Conservation (phyloP, 2,888 invertebrate genomes). For the Pardosa pseudoannulata region DNA sequence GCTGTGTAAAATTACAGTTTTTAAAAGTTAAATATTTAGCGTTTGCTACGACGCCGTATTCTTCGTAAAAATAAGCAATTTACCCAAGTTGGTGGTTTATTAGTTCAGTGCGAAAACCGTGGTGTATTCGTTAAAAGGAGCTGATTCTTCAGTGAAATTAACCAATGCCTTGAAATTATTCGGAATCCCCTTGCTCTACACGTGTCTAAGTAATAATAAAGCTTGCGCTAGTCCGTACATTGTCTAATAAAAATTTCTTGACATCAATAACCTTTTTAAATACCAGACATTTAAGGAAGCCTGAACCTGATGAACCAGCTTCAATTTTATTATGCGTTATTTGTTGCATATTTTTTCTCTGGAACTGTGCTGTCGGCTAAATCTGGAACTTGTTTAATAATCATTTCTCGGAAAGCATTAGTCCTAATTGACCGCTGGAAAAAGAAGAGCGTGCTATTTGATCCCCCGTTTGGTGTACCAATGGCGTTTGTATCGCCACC, state of each 20-base stretch:
- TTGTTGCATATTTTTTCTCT: background rate
- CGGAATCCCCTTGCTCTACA: no score
- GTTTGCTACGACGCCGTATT: no score
- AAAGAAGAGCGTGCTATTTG: conserved; percentile 32
- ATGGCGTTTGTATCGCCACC: background rate
- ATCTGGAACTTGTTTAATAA: conserved; percentile 63
- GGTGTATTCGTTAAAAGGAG: no score
- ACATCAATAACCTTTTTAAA: conserved; percentile 62
- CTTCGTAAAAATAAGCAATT: no score
- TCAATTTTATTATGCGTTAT: background rate
- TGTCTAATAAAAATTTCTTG: background rate
- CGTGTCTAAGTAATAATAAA: no score
- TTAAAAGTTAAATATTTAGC: no score
- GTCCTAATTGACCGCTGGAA: conserved; percentile 53
- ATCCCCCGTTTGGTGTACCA: conserved; percentile 10
- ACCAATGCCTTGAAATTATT: no score
- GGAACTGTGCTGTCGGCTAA: conserved; percentile 21
- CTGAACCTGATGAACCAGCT: conserved; percentile 51
- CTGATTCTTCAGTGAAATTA: no score
- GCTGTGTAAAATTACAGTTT: no score
- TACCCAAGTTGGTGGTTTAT: no score
- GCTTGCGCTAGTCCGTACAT: no score
- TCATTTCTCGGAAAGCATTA: conserved; percentile 63
- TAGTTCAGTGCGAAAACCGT: no score
- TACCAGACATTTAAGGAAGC: background rate